Conservation (phyloP, 2,888 invertebrate species). For the Tipula helvola region DNA sequence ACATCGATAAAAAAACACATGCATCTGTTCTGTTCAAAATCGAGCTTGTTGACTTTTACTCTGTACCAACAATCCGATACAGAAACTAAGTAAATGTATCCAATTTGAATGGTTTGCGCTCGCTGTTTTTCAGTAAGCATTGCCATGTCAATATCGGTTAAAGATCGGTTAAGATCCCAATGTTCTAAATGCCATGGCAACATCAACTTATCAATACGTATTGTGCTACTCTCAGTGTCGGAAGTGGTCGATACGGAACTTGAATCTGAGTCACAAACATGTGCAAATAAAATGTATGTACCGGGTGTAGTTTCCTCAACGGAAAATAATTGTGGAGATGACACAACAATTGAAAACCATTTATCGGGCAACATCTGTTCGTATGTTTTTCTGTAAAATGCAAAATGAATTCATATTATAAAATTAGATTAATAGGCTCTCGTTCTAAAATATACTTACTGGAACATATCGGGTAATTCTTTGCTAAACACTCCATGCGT, state of each 20-base stretch:
- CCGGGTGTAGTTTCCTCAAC: conserved; percentile 21
- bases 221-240: conserved; percentile 1
- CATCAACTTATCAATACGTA: background rate
- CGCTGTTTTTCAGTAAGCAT: conserved; percentile 26
- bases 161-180: conserved; percentile 48
- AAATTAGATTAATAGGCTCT: background rate
- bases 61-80: conserved; percentile 44
- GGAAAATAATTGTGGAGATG: conserved; percentile 40
- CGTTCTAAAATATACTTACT: background rate
- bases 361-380: conserved; percentile 53
- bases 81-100: conserved; percentile 31
- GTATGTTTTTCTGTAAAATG: conserved; percentile 42
- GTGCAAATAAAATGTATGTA: background rate
- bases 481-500: conserved; percentile 47
- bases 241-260: conserved; percentile 12
- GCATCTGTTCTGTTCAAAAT: conserved; percentile 35
- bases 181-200: conserved; percentile 27
- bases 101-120: conserved; percentile 21
- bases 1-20: conserved; percentile 61
- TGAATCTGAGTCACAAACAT: background rate
- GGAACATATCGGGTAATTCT: conserved; percentile 44
- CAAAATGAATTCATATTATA: background rate
- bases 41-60: conserved; percentile 39
- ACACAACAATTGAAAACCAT: conserved; percentile 51
- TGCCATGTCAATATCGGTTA: conserved; percentile 39